Evolutionary conservation across 2,113 vertebrate species (phyloP).

Genomic region (Sphaerodactylus townsendi): DNA sequence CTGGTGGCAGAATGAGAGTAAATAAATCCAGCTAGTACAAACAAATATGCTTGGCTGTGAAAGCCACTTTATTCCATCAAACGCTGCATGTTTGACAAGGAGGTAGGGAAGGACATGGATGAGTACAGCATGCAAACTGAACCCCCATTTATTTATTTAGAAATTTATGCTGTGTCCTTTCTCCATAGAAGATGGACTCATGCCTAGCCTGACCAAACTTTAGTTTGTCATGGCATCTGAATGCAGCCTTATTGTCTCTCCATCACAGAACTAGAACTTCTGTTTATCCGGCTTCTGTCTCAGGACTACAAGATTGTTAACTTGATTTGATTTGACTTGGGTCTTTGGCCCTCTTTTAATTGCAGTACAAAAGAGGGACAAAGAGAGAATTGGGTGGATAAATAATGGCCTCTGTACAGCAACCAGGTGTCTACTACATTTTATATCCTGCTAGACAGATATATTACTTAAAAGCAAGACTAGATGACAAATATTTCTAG

Average conservation of each 20-base stretch:
- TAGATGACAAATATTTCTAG: conserved; percentile 51
- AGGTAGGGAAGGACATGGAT: no score
- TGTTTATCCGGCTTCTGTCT: conserved; percentile 14
- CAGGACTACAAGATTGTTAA: not conserved
- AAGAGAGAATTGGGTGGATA: conserved; percentile 37
- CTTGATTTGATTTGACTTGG: not conserved
- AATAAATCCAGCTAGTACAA: no score
- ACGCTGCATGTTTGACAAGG: no score
- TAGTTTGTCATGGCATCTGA: no score
- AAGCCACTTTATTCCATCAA: no score
- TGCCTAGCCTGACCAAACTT: no score
- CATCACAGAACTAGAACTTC: not conserved
- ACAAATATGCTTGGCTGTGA: no score
- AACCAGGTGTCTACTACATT: conserved; percentile 55
- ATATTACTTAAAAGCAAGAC: conserved; percentile 20
- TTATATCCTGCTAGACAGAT: conserved; percentile 47
- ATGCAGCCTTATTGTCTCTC: not conserved
- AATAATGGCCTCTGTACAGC: conserved; percentile 47
- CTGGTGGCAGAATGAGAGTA: no score
- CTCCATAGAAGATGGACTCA: no score
- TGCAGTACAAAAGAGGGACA: conserved; percentile 2
- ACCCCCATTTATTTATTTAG: no score
- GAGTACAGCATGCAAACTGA: no score
- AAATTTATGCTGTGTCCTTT: no score
- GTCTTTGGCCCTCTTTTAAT: not conserved